Conservation (phyloP, 2,797 vertebrate genomes). For the Clarias laeviceps region DNA sequence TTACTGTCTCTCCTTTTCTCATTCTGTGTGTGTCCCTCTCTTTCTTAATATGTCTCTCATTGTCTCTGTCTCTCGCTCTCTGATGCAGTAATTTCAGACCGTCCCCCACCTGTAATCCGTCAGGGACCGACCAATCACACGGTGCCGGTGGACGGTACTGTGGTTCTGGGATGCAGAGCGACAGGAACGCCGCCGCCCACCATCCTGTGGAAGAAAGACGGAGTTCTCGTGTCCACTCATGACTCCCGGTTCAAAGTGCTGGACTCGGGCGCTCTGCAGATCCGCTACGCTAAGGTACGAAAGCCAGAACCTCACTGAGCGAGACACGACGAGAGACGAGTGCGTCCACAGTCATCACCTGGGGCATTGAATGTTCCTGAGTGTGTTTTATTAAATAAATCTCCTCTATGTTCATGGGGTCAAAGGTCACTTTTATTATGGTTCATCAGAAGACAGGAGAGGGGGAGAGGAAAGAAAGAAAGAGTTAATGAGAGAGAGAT, state of each 20-base stretch:
- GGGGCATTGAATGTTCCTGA: not conserved
- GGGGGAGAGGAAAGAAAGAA: too few relatives aligned
- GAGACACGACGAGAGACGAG: not conserved
- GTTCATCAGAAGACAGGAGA: conserved; percentile 30
- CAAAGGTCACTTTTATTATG: conserved; percentile 66
- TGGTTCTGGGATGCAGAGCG: conserved; percentile 85
- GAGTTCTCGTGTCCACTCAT: conserved; percentile 86
- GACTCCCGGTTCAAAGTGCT: conserved; percentile 94
- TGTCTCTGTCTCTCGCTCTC: conserved; percentile 27
- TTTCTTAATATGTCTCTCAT: not conserved
- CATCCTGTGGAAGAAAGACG: conserved; percentile 94
- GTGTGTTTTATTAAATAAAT: not conserved
- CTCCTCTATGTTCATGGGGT: conserved; percentile 50
- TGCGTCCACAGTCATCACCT: not conserved
- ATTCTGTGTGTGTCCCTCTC: not conserved
- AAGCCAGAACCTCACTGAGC: not conserved
- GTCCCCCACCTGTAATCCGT: conserved; percentile 92
- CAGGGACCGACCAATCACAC: conserved; percentile 97
- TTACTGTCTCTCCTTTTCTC: conserved; percentile 22
- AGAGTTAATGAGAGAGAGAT: too few relatives aligned
- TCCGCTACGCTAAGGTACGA: conserved; percentile 93
- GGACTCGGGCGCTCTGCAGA: conserved; percentile 88
- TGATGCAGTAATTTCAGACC: conserved; percentile 87
- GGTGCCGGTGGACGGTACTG: conserved; percentile 91
- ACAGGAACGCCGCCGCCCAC: conserved; percentile 87